Percentiles rank a stretch among this genome's conserved stretches.
phyloP scores from a whole-genome alignment of 1,140 invertebrate genomes.

The Gryllus bimaculatus region DNA sequence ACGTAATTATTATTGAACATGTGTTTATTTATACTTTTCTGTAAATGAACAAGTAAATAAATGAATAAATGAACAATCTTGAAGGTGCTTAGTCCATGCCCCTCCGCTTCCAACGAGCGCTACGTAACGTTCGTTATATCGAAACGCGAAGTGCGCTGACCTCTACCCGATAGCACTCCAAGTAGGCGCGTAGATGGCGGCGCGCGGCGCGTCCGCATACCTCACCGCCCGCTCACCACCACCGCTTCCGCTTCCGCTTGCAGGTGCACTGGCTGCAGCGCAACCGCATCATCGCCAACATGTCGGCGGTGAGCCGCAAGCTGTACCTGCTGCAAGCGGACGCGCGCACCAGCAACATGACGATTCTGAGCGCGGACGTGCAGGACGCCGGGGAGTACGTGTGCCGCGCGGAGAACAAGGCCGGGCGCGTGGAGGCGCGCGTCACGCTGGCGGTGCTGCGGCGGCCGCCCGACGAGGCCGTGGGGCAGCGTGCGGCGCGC shows the following conservation, averaged over 20 bases:
- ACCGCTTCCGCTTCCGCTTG: conserved; percentile 36
- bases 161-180: no score
- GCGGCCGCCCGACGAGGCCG: conserved; percentile 33
- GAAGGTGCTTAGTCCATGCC: no score
- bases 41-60: no score
- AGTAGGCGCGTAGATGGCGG: no score
- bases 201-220: no score
- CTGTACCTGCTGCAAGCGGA: conserved; percentile 40
- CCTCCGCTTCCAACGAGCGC: no score
- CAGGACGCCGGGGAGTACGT: conserved; percentile 63
- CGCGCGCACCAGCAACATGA: conserved; percentile 52
- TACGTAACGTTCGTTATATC: no score
- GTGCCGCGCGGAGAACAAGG: conserved; percentile 67
- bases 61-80: no score
- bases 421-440: conserved; percentile 57
- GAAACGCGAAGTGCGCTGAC: no score
- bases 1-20: no score
- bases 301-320: conserved; percentile 39
- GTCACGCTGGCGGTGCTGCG: conserved; percentile 57
- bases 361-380: conserved; percentile 54
- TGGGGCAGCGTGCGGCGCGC: conserved; percentile 46
- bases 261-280: conserved; percentile 39
- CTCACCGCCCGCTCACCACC: no score
- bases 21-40: no score
- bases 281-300: conserved; percentile 41